These are phyloP conservation scores for Ctena decussata DNA, from an alignment of 2,888 invertebrate species.

Conservation along the genomic window DNA sequence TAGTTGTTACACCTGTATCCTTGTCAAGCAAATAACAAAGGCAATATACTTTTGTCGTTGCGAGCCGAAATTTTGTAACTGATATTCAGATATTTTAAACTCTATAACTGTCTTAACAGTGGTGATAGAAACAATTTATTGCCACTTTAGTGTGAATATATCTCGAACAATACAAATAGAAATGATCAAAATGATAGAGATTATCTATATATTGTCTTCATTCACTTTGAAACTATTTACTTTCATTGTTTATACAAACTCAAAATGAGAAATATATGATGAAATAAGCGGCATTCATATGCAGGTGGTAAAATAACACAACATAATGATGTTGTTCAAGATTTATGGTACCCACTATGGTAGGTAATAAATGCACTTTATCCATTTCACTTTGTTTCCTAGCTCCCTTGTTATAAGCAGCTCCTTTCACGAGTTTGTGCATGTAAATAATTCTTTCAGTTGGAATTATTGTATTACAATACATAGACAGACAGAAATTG, in stretches of 20 bases:
- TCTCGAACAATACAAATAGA: neutral
- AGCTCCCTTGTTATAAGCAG: neutral
- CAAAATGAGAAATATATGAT: neutral
- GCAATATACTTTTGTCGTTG: too few relatives aligned
- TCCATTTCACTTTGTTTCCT: neutral
- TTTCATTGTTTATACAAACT: neutral
- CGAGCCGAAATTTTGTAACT: too few relatives aligned
- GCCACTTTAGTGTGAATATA: neutral
- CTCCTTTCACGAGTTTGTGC: neutral
- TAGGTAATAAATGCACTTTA: neutral
- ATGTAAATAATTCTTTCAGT: neutral
- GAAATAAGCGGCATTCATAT: neutral
- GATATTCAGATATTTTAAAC: neutral
- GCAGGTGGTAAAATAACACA: slow-evolving; percentile 6
- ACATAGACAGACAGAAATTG: neutral
- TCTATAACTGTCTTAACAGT: neutral
- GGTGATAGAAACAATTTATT: neutral
- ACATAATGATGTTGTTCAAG: neutral
- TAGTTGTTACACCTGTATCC: too few relatives aligned
- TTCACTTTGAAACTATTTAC: neutral
- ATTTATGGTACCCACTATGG: neutral
- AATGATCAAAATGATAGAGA: neutral
- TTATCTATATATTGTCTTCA: neutral
- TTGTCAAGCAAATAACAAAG: too few relatives aligned
- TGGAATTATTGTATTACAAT: neutral